These are phyloP conservation scores for Limonius californicus DNA, from an alignment of 1,140 invertebrate genomes.

Conservation along the genomic window DNA sequence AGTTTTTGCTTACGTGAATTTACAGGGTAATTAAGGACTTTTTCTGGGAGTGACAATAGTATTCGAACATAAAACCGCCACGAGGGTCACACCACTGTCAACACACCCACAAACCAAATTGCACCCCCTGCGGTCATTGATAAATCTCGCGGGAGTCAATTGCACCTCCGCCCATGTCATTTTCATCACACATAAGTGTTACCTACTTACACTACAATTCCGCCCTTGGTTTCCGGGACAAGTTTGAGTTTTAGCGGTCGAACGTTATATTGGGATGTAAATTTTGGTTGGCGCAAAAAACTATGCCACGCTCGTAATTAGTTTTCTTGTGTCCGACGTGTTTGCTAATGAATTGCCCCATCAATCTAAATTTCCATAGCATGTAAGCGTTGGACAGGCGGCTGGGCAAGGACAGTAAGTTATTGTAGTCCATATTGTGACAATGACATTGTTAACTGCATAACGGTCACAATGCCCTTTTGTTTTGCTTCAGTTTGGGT, in stretches of 20 bases:
- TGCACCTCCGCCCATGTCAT: conserved; percentile 18
- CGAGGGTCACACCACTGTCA: conserved; percentile 14
- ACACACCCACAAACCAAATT: conserved; percentile 23
- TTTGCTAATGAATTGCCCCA: conserved; percentile 20
- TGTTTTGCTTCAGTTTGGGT: conserved; percentile 34
- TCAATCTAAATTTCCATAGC: conserved; percentile 23
- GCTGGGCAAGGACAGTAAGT: conserved; percentile 18
- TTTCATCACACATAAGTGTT: conserved; percentile 11
- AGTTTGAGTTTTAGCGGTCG: no score
- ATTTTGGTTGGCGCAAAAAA: neutral
- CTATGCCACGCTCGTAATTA: neutral
- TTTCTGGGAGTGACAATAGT: neutral
- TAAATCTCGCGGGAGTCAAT: conserved; percentile 6
- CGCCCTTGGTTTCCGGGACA: no score
- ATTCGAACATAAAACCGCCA: neutral
- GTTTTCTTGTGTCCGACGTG: neutral
- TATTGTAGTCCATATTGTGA: conserved; percentile 25
- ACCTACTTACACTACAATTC: no score
- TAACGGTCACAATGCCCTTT: conserved; percentile 34
- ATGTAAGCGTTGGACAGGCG: conserved; percentile 9
- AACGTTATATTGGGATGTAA: neutral
- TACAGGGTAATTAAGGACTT: no score
- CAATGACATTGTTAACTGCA: conserved; percentile 32
- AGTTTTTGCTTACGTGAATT: no score
- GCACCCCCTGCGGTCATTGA: conserved; percentile 22